Percentiles rank a stretch among this genome's conserved stretches.
Conservation (phyloP, 2,797 vertebrate genomes). For the Karalla daura region DNA sequence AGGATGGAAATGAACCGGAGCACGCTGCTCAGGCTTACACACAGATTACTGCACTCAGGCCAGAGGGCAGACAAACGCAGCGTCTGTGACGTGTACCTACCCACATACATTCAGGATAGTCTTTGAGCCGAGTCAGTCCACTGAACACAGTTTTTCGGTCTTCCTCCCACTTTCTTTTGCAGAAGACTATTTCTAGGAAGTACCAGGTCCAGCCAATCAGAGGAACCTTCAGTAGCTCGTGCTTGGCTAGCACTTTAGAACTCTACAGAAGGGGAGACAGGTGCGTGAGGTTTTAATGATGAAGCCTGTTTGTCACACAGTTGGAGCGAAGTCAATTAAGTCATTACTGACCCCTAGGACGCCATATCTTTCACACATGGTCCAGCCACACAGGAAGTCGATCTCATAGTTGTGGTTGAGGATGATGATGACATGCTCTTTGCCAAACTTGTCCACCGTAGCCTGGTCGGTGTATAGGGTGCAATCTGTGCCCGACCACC, state of each 20-base stretch:
- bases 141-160: constrained; percentile 91
- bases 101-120: constrained; percentile 99
- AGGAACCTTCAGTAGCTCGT: constrained; percentile 95
- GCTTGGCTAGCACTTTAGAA: constrained; percentile 98
- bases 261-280: constrained; percentile 80
- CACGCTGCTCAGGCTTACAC: not conserved
- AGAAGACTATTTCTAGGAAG: constrained; percentile 98
- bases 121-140: constrained; percentile 86
- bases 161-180: constrained; percentile 97
- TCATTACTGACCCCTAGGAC: constrained; percentile 90
- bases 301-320: not conserved
- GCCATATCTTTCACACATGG: constrained; percentile 96
- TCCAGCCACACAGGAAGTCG: constrained; percentile 98
- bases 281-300: not conserved
- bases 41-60: not conserved
- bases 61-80: not conserved
- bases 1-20: not conserved
- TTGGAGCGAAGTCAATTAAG: not conserved
- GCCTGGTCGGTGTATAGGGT: constrained; percentile 94
- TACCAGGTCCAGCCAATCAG: constrained; percentile 99
- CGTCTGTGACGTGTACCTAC: constrained; percentile 80
- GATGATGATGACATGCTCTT: constrained; percentile 96
- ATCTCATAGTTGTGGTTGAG: constrained; percentile 99
- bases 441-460: constrained; percentile 91
- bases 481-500: constrained; percentile 98